These are phyloP conservation scores for Phalera bucephala DNA, from an alignment of 2,888 invertebrate genomes.

Conservation along the genomic window DNA sequence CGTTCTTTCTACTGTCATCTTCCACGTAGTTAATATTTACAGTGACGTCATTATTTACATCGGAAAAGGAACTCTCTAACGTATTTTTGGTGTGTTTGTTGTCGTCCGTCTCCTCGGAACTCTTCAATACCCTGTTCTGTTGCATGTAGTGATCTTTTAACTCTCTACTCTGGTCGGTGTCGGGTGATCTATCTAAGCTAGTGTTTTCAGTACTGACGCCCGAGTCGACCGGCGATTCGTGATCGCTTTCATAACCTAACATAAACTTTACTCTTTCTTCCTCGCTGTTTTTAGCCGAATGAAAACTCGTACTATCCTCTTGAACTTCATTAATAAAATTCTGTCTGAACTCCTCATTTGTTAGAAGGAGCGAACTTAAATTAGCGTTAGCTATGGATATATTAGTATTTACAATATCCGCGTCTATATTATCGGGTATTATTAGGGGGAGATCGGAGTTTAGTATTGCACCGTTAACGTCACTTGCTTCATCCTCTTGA, in stretches of 20 bases:
- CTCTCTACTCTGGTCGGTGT: conserved; percentile 74
- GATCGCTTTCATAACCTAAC: conserved; percentile 77
- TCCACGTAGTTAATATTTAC: conserved; percentile 70
- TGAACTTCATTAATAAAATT: conserved; percentile 49
- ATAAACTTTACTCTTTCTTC: conserved; percentile 71
- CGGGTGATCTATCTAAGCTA: conserved; percentile 86
- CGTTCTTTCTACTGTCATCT: conserved; percentile 60
- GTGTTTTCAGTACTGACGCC: conserved; percentile 90
- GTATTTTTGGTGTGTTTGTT: conserved; percentile 35
- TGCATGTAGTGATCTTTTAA: conserved; percentile 63
- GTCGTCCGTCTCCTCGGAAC: conserved; percentile 45
- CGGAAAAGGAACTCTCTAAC: conserved; percentile 66
- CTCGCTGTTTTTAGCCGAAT: conserved; percentile 58
- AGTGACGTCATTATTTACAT: conserved; percentile 43
- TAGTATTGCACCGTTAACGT: conserved; percentile 45
- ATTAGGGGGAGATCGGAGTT: conserved; percentile 64
- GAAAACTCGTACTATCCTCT: conserved; percentile 60
- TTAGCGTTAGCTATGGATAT: conserved; percentile 86
- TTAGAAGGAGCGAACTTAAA: conserved; percentile 81
- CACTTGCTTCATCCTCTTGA: conserved; percentile 58
- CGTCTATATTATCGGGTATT: conserved; percentile 68
- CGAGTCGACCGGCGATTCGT: conserved; percentile 82
- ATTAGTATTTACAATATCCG: conserved; percentile 68
- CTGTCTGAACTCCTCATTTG: conserved; percentile 71
- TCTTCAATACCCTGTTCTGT: conserved; percentile 71